A percentile compares a stretch with the other conserved stretches of the same genome.
Conservation (phyloP, 2,113 vertebrate genomes). For the Sapayoa aenigma region DNA sequence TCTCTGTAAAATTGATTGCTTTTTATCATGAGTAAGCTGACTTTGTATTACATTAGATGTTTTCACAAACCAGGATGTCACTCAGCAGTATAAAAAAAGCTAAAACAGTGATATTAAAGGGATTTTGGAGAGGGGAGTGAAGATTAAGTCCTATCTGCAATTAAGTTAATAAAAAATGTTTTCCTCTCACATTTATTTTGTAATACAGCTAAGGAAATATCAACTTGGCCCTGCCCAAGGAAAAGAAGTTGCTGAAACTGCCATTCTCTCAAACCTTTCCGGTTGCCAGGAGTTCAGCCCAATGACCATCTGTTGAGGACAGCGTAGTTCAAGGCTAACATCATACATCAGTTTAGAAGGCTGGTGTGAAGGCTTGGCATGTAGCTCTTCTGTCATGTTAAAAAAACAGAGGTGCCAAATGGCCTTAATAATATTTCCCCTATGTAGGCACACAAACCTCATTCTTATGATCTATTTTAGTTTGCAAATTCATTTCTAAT, state of each 20-base stretch:
- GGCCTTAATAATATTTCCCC: neutral
- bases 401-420: neutral
- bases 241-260: conserved; percentile 49
- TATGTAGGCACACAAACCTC: neutral
- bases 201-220: conserved; percentile 2
- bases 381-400: neutral
- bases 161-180: neutral
- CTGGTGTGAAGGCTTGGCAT: neutral
- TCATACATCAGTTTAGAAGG: neutral
- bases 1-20: neutral
- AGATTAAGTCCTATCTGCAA: neutral
- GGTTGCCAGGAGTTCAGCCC: conserved; percentile 4
- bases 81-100: neutral
- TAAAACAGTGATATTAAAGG: neutral
- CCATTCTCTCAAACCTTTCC: neutral
- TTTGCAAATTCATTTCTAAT: neutral
- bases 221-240: neutral
- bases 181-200: neutral
- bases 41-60: neutral
- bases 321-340: neutral
- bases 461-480: neutral
- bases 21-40: neutral
- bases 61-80: neutral
- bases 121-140: neutral
- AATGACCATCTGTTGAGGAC: neutral